These are phyloP conservation scores for Hydrotaea cyrtoneurina DNA, from an alignment of 2,888 invertebrate species.

Conservation along the genomic window DNA sequence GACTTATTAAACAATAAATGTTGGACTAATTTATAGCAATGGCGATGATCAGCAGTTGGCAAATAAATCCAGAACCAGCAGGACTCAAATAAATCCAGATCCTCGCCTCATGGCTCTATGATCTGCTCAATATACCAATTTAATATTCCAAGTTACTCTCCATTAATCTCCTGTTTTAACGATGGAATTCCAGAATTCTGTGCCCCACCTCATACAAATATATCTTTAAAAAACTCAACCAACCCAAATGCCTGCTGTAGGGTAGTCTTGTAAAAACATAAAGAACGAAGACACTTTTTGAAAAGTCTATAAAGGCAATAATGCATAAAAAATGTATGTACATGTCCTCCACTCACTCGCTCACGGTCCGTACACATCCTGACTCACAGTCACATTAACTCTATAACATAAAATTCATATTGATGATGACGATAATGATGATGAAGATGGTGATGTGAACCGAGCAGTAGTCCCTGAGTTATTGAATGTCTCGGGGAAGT, in stretches of 20 bases:
- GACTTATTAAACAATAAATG: too few relatives aligned
- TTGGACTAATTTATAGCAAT: too few relatives aligned
- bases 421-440: conserved; percentile 36
- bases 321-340: conserved; percentile 63
- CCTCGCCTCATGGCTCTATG: too few relatives aligned
- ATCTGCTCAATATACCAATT: too few relatives aligned
- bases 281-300: conserved; percentile 62
- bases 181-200: too few relatives aligned
- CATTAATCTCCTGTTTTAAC: too few relatives aligned
- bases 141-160: too few relatives aligned
- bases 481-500: conserved; percentile 57
- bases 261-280: conserved; percentile 3
- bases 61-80: too few relatives aligned
- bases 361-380: conserved; percentile 30
- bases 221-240: too few relatives aligned
- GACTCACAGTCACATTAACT: conserved; percentile 21
- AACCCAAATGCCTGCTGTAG: not conserved
- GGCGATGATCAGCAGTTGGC: too few relatives aligned
- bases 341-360: conserved; percentile 10
- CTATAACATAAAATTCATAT: conserved; percentile 13
- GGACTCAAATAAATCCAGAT: too few relatives aligned
- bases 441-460: conserved; percentile 56
- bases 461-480: conserved; percentile 43
- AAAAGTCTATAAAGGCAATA: conserved; percentile 69
- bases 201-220: too few relatives aligned